Evolutionary conservation across 2,888 invertebrate genomes (phyloP), one percentile per base, ranked within the genome.

Genomic region (Diadromus collaris): DNA sequence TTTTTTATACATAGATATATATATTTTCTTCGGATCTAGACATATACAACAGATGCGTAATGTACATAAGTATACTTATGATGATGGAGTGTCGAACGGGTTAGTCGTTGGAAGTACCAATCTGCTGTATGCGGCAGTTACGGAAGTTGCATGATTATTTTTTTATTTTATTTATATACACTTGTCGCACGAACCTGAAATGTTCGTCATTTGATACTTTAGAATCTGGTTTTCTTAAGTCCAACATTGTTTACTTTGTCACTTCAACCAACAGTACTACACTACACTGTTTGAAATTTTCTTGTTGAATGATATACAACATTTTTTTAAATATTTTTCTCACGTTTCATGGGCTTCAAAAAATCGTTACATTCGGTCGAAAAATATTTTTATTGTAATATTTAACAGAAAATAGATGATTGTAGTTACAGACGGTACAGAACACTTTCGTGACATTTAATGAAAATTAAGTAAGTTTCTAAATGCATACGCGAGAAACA

Each of bases 101-200:
- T 13, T 29, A 27, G 38, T 29, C 6, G 41, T 38, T n/a, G 24
- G 38, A 27, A 44, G 32, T 19, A 29, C 6, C 6, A 41, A 73
- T 27, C 21, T n/a, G 48, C 32, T 13, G 41, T 9, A 21, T 24
- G 19, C 19, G 46, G 13, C 24, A 3, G 9, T 61, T n/a, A 51
- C 6, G 70, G 19, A 65, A 68, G 41, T 41, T 27, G 60, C 29
- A 56, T 21, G 19, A 41, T n/a, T n/a, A 46, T 75, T 58, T 54
- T 48, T 38, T 24, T 24, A 54, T 64, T 48, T 58, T 46, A 16
- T 46, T 44, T 13, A 64, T 54, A 54, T 54, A 54, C 41, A 29
- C 3, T 48, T 44, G 44, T 61, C n/a, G 29, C 21, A 21, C 21
- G 48, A n/a, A 48, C 6, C 13, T 24, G 54, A 13, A 16, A 16